phyloP scores from a whole-genome alignment of 2,797 vertebrate genomes.

The Gymnodraco acuticeps region DNA sequence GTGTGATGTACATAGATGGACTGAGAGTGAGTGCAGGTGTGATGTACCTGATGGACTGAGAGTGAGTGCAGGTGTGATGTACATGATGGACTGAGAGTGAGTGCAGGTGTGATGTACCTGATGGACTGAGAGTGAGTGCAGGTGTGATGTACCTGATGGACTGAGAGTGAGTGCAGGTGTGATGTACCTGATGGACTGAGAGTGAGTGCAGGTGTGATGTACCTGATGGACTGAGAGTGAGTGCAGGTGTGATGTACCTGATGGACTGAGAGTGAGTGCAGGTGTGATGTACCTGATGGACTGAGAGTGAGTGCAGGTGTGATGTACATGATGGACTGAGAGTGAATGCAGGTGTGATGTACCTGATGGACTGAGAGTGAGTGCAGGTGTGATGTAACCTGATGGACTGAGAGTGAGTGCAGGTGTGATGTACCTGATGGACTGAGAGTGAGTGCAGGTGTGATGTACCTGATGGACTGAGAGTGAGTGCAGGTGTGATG shows the following conservation, averaged over 20 bases:
- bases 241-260: slow-evolving; percentile 42
- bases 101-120: slow-evolving; percentile 52
- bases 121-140: slow-evolving; percentile 53
- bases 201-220: slow-evolving; percentile 9
- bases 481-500: not conserved
- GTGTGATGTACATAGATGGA: slow-evolving; percentile 65
- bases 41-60: slow-evolving; percentile 29
- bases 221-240: slow-evolving; percentile 70
- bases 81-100: slow-evolving; percentile 53
- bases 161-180: slow-evolving; percentile 38
- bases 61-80: too few species aligned
- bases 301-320: slow-evolving; percentile 36
- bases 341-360: too few species aligned
- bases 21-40: slow-evolving; percentile 38
- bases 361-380: too few species aligned
- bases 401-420: not conserved
- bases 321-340: slow-evolving; percentile 55
- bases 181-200: slow-evolving; percentile 68
- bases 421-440: too few species aligned
- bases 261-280: slow-evolving; percentile 47
- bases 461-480: too few species aligned
- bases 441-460: too few species aligned
- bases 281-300: slow-evolving; percentile 50
- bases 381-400: too few species aligned
- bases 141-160: slow-evolving; percentile 63